A percentile compares a stretch with the other conserved stretches of the same genome.
Evolutionary conservation across 2,888 invertebrate genomes (phyloP).

Genomic region (Campaea margaritaria): DNA sequence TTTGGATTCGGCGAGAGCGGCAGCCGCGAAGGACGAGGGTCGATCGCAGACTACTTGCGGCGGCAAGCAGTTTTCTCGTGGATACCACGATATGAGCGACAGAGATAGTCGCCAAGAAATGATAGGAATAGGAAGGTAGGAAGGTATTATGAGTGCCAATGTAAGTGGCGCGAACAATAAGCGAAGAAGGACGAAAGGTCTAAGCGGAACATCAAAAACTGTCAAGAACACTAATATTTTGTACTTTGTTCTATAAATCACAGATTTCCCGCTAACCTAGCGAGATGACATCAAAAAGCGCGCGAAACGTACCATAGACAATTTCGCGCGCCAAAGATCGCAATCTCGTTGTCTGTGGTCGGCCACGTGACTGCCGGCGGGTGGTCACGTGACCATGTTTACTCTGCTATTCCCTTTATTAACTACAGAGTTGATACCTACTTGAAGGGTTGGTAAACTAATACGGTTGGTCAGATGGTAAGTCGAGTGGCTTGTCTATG

Average conservation of each 20-base stretch:
- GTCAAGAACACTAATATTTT: neutral
- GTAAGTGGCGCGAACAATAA: too few relatives aligned
- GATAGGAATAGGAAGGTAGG: too few relatives aligned
- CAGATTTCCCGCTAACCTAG: neutral
- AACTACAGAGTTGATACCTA: conserved; percentile 52
- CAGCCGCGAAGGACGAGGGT: too few relatives aligned
- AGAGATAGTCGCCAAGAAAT: too few relatives aligned
- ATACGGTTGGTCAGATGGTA: conserved; percentile 35
- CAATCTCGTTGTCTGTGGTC: conserved; percentile 61
- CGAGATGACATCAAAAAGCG: conserved; percentile 57
- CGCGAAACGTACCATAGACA: conserved; percentile 64
- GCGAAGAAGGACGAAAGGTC: too few relatives aligned
- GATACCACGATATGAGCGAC: too few relatives aligned
- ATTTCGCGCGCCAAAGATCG: conserved; percentile 75
- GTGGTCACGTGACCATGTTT: conserved; percentile 64
- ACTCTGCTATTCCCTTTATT: conserved; percentile 72
- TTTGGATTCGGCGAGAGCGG: too few relatives aligned
- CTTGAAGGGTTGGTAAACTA: conserved; percentile 38
- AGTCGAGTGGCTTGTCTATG: conserved; percentile 5
- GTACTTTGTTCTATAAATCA: neutral
- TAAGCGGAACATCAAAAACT: neutral
- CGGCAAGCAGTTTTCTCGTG: too few relatives aligned
- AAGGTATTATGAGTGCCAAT: too few relatives aligned
- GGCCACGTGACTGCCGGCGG: conserved; percentile 61
- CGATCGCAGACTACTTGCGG: too few relatives aligned